Conservation (phyloP, 2,797 vertebrate genomes). For the Molossus alvarezi region DNA sequence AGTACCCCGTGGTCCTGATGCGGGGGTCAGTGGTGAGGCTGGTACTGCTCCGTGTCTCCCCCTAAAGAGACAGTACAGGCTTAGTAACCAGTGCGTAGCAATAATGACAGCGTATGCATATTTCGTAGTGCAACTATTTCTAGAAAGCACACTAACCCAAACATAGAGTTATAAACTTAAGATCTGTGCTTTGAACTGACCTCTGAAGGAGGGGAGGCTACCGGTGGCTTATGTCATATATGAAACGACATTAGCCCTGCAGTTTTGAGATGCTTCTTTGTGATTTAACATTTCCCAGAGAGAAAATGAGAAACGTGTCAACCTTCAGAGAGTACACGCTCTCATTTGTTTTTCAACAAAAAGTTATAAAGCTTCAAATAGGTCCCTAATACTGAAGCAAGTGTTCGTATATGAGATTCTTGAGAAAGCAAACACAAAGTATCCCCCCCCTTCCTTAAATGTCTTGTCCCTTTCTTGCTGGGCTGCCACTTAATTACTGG, state of each 20-base stretch:
- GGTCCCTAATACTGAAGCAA: not conserved
- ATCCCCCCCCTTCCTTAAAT: not conserved
- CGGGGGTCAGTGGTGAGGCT: accelerated
- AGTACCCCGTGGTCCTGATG: accelerated
- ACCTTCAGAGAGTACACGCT: not conserved
- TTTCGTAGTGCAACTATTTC: not conserved
- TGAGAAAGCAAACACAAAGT: not conserved
- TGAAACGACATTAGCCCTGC: not conserved
- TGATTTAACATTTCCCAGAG: not conserved
- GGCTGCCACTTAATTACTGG: not conserved
- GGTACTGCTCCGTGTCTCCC: accelerated
- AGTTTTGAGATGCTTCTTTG: not conserved
- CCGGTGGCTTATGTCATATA: not conserved
- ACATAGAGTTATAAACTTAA: not conserved
- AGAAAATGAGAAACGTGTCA: not conserved
- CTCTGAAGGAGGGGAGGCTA: accelerated
- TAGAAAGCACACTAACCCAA: not conserved
- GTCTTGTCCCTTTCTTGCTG: not conserved
- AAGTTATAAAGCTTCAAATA: not conserved
- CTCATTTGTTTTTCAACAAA: not conserved
- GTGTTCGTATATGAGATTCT: not conserved
- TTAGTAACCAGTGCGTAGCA: no score
- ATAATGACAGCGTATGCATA: no score
- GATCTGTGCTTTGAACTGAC: not conserved
- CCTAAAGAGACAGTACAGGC: not conserved